A percentile compares a stretch with the other conserved stretches of the same genome.
phyloP scores from a whole-genome alignment of 1,140 invertebrate species.

The Neodiprion virginianus region DNA sequence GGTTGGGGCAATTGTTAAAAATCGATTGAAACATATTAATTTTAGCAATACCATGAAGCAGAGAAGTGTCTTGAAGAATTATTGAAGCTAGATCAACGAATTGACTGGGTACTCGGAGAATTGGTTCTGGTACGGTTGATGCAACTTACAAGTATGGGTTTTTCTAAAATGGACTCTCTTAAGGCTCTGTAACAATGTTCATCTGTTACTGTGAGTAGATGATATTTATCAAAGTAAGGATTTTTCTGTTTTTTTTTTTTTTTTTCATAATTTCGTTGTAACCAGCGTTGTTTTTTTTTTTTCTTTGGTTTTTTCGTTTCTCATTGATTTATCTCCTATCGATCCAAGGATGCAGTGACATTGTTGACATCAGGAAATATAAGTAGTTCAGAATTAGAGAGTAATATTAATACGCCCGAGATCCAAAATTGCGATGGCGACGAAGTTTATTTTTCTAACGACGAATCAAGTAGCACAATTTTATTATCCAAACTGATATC shows the following conservation, averaged over 20 bases:
- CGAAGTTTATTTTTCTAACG: not conserved
- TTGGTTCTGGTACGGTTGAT: conserved; percentile 18
- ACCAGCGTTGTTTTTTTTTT: not conserved
- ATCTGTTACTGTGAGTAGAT: not conserved
- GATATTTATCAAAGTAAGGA: not conserved
- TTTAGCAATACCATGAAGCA: conserved; percentile 20
- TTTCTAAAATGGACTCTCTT: not conserved
- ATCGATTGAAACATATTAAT: too few relatives aligned
- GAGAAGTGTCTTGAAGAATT: conserved; percentile 24
- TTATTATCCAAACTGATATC: not conserved
- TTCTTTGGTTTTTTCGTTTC: not conserved
- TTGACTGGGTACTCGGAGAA: conserved; percentile 25
- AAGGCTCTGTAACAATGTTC: not conserved
- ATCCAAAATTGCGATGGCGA: not conserved
- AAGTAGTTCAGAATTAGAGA: not conserved
- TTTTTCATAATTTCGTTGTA: not conserved
- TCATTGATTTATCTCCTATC: too few relatives aligned
- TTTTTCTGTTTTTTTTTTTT: not conserved
- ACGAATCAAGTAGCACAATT: conserved; percentile 1
- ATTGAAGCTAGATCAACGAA: conserved; percentile 17
- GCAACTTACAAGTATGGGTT: conserved; percentile 28
- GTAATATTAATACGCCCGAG: not conserved
- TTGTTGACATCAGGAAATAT: conserved; percentile 1
- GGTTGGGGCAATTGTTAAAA: too few relatives aligned
- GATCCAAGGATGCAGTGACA: not conserved